Evolutionary conservation across 1,140 invertebrate species (phyloP), one percentile per base, ranked within the genome.

Genomic region (Carposina sasakii): DNA sequence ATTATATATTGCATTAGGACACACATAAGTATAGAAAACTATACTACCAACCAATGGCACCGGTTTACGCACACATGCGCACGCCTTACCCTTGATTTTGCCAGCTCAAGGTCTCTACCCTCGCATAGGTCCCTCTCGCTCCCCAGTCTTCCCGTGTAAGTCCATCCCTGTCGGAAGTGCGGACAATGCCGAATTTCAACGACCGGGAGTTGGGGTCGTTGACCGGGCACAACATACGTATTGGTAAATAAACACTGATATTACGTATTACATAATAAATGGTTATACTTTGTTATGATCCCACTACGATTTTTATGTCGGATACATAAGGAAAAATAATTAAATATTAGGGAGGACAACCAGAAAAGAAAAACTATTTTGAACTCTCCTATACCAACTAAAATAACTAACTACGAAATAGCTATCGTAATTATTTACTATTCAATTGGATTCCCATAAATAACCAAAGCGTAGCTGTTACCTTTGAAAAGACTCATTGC

Each of bases 21-120:
- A n/a, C n/a, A n/a, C n/a, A n/a, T n/a, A n/a, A n/a, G n/a, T n/a
- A n/a, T n/a, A n/a, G n/a, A n/a, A n/a, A n/a, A n/a, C n/a, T n/a
- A n/a, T n/a, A n/a, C n/a, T n/a, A n/a, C n/a, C n/a, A n/a, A n/a
- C n/a, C n/a, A n/a, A n/a, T n/a, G n/a, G n/a, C n/a, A n/a, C n/a
- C n/a, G 54, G 33, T 55, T 45, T 45, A 71, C 68, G 50, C 78
- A 76, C 74, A 77, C 76, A 64, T 45, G 23, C 49, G 36, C 58
- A 65, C 43, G 49, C 65, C 56, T 83, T 83, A 83, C 77, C 79
- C 79, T 83, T 83, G 79, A 83, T 83, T 83, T 83, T 79, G 76
- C 77, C 67, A 69, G 74, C 76, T 83, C 79, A 83, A 83, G 79
- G 79, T 83, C 79, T 81, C 79, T 83, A 81, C 76, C 77, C 79